These are phyloP conservation scores for Halcyon badia DNA, from an alignment of 2,797 vertebrate species.

Conservation along the genomic window DNA sequence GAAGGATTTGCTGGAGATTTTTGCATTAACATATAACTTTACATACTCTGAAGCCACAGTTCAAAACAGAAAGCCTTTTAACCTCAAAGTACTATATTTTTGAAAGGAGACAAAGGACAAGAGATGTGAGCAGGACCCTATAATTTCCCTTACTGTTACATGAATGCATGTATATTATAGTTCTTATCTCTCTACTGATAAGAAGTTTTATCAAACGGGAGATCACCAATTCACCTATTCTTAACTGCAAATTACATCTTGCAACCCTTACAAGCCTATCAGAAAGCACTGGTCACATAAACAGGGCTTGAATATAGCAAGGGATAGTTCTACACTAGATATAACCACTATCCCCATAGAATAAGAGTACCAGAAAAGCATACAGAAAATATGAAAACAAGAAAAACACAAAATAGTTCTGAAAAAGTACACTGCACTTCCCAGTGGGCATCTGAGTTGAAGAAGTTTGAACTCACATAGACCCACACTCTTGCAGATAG, in stretches of 20 bases:
- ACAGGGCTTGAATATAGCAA: not conserved
- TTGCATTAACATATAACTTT: not conserved
- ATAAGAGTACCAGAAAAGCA: not conserved
- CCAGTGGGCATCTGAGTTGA: not conserved
- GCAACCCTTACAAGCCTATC: not conserved
- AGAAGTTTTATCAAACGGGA: not conserved
- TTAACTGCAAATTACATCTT: not conserved
- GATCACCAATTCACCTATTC: not conserved
- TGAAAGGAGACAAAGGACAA: not conserved
- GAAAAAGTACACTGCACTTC: not conserved
- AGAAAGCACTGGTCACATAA: not conserved
- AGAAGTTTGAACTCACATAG: not conserved
- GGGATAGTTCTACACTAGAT: not conserved
- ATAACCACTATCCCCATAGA: not conserved
- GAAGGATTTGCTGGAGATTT: not conserved
- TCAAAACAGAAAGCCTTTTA: not conserved
- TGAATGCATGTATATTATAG: not conserved
- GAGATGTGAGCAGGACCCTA: not conserved
- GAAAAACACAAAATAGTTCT: not conserved
- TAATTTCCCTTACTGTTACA: not conserved
- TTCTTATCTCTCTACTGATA: not conserved
- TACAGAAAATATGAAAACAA: not conserved
- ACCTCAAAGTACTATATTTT: not conserved
- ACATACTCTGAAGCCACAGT: not conserved
- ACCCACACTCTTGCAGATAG: fast-evolving